Evolutionary conservation across 2,888 invertebrate genomes (phyloP), one percentile per base, ranked within the genome.

Genomic region (Ophion slaviceki): DNA sequence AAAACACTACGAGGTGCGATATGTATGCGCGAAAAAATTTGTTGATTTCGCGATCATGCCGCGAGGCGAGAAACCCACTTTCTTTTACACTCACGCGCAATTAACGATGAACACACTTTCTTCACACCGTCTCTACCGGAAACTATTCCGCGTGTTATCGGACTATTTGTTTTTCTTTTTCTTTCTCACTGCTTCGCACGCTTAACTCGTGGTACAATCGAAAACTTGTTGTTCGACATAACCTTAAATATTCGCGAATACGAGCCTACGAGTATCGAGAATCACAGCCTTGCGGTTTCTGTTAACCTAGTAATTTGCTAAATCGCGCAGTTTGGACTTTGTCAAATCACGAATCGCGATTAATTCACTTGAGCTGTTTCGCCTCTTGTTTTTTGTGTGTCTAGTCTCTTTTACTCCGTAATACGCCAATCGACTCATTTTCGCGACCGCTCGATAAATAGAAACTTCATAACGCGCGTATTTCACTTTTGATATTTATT

Each of bases 1-100:
- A 89, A 88, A 84, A 89, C 87, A 88, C 88, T 86, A 81, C 85
- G 68, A 61, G 76, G 79, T 80, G 80, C 82, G 75, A 81, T 81
- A 53, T 67, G 66, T 76, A 76, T 87, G 82, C 82, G 89, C 61
- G 61, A 64, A 89, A 88, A 90, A 88, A 88, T 90, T 87, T 87
- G 86, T 87, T 87, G 89, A 87, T 89, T 78, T 86, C 86, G 87
- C 80, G 80, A 85, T 80, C 76, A 86, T 84, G 86, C 88, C 80
- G 85, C 86, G 76, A 82, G 79, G 79, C 28, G 66, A 66, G 20
- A 77, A 77, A 76, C 47, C 45, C n/a, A 68, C 59, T 68, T 68
- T 77, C 28, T 78, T 61, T 32, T 24, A 77, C 77, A 57, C 40
- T 36, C 17, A 68, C 74, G 32, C 64, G 61, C 77, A 64, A 76